These are phyloP conservation scores for Neogale vison DNA, from an alignment of 2,113 vertebrate species.

Conservation along the genomic window DNA sequence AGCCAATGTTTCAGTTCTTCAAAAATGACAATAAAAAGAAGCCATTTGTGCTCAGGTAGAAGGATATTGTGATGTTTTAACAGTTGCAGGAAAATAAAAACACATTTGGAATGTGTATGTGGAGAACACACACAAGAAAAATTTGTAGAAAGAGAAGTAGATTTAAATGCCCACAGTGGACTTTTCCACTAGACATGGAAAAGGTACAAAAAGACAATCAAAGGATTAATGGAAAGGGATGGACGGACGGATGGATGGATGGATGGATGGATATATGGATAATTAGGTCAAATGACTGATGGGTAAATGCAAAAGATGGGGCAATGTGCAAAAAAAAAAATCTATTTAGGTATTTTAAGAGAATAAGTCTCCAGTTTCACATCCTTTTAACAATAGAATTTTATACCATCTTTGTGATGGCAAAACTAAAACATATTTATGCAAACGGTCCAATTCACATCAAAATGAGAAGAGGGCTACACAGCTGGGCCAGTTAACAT, in stretches of 20 bases:
- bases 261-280: not conserved
- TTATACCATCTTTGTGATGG: slow-evolving; percentile 2
- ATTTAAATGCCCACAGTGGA: not conserved
- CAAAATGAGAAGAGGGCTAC: slow-evolving; percentile 43
- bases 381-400: slow-evolving; percentile 50
- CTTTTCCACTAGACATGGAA: not conserved
- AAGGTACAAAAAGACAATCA: not conserved
- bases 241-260: not conserved
- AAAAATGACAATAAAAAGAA: not conserved
- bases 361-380: not conserved
- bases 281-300: not conserved
- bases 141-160: not conserved
- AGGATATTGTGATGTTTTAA: not conserved
- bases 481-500: not conserved
- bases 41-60: not conserved
- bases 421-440: slow-evolving; percentile 51
- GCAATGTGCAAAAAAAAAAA: not conserved
- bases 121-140: not conserved
- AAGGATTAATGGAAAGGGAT: not conserved
- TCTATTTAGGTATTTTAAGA: slow-evolving; percentile 16
- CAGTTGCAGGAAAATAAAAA: not conserved
- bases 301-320: not conserved
- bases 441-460: not conserved
- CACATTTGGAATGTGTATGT: not conserved
- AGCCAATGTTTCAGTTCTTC: not conserved